Conservation (phyloP, 2,797 vertebrate species). For the Champsocephalus gunnari region DNA sequence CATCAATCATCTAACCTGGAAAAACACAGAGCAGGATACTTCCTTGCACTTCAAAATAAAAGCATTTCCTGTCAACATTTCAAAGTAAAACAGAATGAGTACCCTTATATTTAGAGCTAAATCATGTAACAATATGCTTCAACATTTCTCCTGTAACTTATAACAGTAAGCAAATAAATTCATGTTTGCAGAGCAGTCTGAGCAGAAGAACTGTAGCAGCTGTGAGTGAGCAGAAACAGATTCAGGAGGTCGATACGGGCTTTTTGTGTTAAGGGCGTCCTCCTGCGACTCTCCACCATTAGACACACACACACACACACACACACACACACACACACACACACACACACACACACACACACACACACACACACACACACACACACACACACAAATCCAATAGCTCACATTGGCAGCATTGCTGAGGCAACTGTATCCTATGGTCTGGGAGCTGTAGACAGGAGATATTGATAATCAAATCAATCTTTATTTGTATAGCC, state of each 20-base stretch:
- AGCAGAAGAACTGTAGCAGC: constrained; percentile 30
- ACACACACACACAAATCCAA: constrained; percentile 59
- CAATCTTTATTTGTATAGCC: no score
- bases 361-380: constrained; percentile 49
- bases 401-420: constrained; percentile 86
- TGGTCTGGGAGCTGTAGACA: constrained; percentile 86
- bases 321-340: constrained; percentile 53
- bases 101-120: no score
- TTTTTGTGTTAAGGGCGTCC: constrained; percentile 71
- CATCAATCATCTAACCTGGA: no score
- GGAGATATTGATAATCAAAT: constrained; percentile 90
- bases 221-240: constrained; percentile 57
- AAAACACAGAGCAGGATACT: no score
- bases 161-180: no score
- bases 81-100: no score
- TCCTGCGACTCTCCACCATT: constrained; percentile 70
- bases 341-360: constrained; percentile 17
- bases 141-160: no score
- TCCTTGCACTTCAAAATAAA: no score
- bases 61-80: no score
- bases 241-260: constrained; percentile 65
- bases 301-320: constrained; percentile 39
- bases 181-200: neutral
- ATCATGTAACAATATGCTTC: no score
- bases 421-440: constrained; percentile 88